These are phyloP conservation scores for Sarcophaga subvicina DNA, from an alignment of 2,888 invertebrate species.

Conservation along the genomic window DNA sequence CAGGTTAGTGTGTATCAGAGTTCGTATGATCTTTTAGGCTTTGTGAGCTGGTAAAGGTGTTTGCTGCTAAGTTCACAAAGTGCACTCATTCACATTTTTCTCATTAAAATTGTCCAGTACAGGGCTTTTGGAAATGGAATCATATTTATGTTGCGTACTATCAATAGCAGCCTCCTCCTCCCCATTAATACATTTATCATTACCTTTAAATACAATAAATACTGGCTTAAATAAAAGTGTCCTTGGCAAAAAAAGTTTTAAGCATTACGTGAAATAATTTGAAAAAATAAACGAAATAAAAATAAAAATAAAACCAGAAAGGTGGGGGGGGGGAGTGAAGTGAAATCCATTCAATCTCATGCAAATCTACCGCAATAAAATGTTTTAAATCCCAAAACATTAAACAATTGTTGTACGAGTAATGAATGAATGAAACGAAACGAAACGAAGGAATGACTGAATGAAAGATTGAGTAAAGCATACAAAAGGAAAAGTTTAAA, in stretches of 20 bases:
- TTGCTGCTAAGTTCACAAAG: too few species aligned
- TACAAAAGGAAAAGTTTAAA: conserved; percentile 10
- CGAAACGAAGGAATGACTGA: background rate
- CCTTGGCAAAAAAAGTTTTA: conserved; percentile 17
- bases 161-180: too few species aligned
- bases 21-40: too few species aligned
- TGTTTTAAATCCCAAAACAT: conserved; percentile 41
- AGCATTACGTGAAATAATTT: background rate
- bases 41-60: too few species aligned
- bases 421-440: conserved; percentile 5
- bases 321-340: background rate
- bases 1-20: too few species aligned
- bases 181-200: too few species aligned
- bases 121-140: too few species aligned
- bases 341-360: background rate
- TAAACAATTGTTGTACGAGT: conserved; percentile 33
- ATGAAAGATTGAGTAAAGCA: too few species aligned
- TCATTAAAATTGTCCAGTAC: too few species aligned
- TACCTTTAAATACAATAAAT: too few species aligned
- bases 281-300: background rate
- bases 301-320: background rate
- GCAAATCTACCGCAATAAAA: conserved; percentile 7
- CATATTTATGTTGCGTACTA: too few species aligned
- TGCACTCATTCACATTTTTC: too few species aligned
- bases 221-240: conserved; percentile 2